Evolutionary conservation across 2,797 vertebrate species (phyloP).

Genomic region (Pagetopsis macropterus): DNA sequence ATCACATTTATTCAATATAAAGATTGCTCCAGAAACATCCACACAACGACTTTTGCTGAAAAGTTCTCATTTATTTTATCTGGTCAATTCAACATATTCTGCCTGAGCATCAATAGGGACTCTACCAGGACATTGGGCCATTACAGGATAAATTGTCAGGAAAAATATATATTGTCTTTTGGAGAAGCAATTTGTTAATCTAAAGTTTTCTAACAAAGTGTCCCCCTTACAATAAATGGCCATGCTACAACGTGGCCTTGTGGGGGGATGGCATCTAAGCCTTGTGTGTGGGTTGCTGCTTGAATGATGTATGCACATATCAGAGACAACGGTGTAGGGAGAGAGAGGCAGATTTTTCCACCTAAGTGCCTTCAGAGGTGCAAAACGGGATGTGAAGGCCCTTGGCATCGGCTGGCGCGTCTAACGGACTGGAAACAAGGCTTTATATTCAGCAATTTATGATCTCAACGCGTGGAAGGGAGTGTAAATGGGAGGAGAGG

Average conservation of each 20-base stretch:
- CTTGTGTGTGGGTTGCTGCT: conserved; percentile 38
- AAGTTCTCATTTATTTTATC: conserved; percentile 1
- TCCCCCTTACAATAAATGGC: conserved; percentile 63
- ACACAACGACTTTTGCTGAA: background rate
- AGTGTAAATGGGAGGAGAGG: conserved; percentile 57
- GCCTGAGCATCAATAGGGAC: conserved; percentile 13
- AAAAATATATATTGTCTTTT: conserved; percentile 69
- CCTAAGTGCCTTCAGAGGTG: conserved; percentile 73
- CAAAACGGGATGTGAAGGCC: conserved; percentile 76
- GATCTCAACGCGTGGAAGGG: conserved; percentile 67
- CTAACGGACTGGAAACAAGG: conserved; percentile 84
- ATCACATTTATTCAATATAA: background rate
- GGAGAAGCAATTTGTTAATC: conserved; percentile 64
- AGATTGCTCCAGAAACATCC: background rate
- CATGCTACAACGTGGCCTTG: conserved; percentile 68
- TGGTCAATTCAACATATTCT: conserved; percentile 18
- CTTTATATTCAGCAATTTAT: conserved; percentile 84
- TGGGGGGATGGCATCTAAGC: conserved; percentile 24
- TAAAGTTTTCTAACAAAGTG: conserved; percentile 62
- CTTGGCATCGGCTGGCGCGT: conserved; percentile 71
- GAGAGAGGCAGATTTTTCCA: conserved; percentile 71
- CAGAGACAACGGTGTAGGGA: conserved; percentile 58
- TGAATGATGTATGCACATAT: conserved; percentile 77
- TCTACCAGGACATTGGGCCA: conserved; percentile 31
- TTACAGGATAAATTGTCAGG: conserved; percentile 63